Evolutionary conservation across 2,797 vertebrate species (phyloP).

Genomic region (Mareca strepera): DNA sequence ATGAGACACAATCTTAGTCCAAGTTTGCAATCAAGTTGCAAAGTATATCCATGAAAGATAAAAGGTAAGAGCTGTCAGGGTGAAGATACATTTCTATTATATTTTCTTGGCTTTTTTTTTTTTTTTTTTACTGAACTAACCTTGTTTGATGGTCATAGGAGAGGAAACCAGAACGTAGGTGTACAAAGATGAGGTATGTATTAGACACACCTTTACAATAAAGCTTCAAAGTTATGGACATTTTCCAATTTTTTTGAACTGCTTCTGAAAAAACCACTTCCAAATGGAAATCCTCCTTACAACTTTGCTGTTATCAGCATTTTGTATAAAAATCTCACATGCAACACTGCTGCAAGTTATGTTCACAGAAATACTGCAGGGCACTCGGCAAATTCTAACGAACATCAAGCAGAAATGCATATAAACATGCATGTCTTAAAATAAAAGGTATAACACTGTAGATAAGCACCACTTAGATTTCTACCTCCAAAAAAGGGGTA

Average conservation of each 20-base stretch:
- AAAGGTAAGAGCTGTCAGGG: neutral
- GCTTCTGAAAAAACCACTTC: neutral
- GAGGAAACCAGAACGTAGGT: neutral
- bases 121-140: neutral
- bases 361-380: neutral
- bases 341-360: neutral
- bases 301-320: neutral
- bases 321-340: neutral
- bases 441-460: neutral
- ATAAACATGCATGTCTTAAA: neutral
- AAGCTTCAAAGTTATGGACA: neutral
- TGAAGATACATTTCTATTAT: neutral
- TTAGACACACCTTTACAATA: neutral
- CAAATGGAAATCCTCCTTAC: neutral
- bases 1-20: neutral
- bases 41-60: neutral
- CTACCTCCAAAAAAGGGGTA: neutral
- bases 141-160: neutral
- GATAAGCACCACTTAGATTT: neutral
- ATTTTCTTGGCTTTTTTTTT: neutral
- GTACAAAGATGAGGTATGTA: neutral
- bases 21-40: neutral
- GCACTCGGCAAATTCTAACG: neutral
- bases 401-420: neutral
- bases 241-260: neutral